Evolutionary conservation across 2,888 invertebrate species (phyloP).

Genomic region (Cremastinae sp.): DNA sequence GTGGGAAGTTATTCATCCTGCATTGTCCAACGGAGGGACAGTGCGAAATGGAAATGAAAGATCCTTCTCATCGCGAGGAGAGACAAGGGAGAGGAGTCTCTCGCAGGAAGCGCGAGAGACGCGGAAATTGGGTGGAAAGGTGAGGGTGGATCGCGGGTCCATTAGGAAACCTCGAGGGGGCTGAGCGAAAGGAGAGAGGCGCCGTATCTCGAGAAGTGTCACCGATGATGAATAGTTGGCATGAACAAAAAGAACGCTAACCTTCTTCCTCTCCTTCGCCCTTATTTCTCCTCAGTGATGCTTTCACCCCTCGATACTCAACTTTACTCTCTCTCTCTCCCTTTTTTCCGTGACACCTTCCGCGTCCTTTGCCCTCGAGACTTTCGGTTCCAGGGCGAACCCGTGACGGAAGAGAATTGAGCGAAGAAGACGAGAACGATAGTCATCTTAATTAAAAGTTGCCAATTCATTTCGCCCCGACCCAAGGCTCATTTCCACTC

Average conservation of each 20-base stretch:
- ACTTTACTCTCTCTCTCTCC: slow-evolving; percentile 18
- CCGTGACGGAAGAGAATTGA: slow-evolving; percentile 37
- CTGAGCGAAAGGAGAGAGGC: slow-evolving; percentile 65
- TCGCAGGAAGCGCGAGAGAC: slow-evolving; percentile 44
- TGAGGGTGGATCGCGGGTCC: slow-evolving; percentile 69
- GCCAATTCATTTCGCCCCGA: slow-evolving; percentile 78
- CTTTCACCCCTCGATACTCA: slow-evolving; percentile 36
- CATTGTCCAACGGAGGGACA: slow-evolving; percentile 29
- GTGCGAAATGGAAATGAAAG: slow-evolving; percentile 69
- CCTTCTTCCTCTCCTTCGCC: slow-evolving; percentile 68
- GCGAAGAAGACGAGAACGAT: slow-evolving; percentile 69
- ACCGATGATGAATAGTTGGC: slow-evolving; percentile 80
- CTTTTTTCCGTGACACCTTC: slow-evolving; percentile 16
- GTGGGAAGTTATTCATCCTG: neutral
- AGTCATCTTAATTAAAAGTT: slow-evolving; percentile 80
- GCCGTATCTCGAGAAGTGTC: slow-evolving; percentile 79
- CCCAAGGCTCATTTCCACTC: slow-evolving; percentile 67
- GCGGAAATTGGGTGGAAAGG: slow-evolving; percentile 45
- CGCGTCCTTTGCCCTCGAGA: slow-evolving; percentile 19
- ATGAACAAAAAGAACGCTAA: slow-evolving; percentile 80
- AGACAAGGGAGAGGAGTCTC: slow-evolving; percentile 52
- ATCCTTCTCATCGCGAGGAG: slow-evolving; percentile 63
- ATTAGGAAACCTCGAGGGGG: slow-evolving; percentile 77
- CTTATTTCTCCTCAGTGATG: slow-evolving; percentile 62
- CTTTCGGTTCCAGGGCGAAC: slow-evolving; percentile 13